Evolutionary conservation across 2,113 vertebrate species (phyloP).

Genomic region (Myanophis thanlyinensis): DNA sequence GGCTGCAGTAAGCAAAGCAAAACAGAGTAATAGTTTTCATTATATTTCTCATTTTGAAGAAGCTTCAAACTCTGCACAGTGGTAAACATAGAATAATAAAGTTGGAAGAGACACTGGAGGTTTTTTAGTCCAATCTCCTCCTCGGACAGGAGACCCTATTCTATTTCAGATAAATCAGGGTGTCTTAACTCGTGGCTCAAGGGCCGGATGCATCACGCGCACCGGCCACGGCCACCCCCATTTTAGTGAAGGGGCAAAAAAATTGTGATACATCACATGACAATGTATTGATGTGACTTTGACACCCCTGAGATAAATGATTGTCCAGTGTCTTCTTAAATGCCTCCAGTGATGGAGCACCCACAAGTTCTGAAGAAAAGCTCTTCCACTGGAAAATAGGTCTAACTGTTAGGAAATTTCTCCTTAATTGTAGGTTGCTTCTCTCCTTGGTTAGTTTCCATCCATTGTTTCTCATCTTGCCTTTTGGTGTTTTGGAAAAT

Average conservation of each 20-base stretch:
- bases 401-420: background rate
- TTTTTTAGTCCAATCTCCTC: background rate
- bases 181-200: no score
- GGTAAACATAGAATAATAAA: background rate
- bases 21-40: background rate
- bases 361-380: background rate
- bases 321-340: background rate
- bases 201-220: no score
- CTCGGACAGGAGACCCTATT: no score
- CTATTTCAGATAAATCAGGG: no score
- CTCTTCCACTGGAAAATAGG: background rate
- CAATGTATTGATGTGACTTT: no score
- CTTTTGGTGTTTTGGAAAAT: background rate
- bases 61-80: background rate
- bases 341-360: background rate
- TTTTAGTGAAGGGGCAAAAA: no score
- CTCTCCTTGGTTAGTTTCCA: background rate
- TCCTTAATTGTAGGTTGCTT: background rate
- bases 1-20: background rate
- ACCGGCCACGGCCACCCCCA: no score
- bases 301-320: no score
- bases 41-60: background rate
- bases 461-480: background rate
- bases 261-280: no score
- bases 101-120: background rate